These are phyloP conservation scores for Zaprionus capensis DNA, from an alignment of 1,140 invertebrate genomes.

Conservation along the genomic window DNA sequence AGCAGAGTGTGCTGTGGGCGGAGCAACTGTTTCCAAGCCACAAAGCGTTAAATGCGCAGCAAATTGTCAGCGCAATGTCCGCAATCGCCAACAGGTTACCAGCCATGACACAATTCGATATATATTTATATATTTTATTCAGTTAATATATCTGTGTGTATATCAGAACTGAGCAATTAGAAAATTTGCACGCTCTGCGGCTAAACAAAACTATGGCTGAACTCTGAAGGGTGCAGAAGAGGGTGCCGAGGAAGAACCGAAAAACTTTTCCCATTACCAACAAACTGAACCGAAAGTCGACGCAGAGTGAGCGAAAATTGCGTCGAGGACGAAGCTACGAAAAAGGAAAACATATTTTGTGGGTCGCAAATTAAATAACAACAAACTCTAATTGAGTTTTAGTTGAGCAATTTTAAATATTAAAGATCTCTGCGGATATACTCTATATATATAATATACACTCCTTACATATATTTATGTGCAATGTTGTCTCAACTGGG, in stretches of 20 bases:
- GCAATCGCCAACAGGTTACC: conserved; percentile 53
- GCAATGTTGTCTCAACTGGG: neutral
- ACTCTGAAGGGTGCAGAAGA: conserved; percentile 24
- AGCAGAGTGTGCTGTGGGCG: neutral
- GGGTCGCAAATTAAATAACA: conserved; percentile 67
- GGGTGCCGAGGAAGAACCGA: conserved; percentile 23
- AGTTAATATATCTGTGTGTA: conserved; percentile 4
- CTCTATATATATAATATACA: neutral
- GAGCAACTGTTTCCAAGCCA: conserved; percentile 1
- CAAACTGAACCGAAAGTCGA: conserved; percentile 9
- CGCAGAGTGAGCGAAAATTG: conserved; percentile 38
- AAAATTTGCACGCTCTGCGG: conserved; percentile 52
- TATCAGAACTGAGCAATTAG: conserved; percentile 54
- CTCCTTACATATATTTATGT: neutral
- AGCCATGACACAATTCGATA: neutral
- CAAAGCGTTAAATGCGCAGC: conserved; percentile 41
- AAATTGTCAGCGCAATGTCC: conserved; percentile 57
- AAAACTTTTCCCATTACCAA: conserved; percentile 77
- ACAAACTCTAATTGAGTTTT: conserved; percentile 78
- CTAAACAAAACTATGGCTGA: conserved; percentile 51
- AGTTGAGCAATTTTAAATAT: conserved; percentile 63
- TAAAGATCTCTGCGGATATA: conserved; percentile 13
- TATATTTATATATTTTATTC: conserved; percentile 5
- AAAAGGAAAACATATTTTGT: conserved; percentile 48
- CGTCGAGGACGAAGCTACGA: conserved; percentile 27